Base-by-base conservation (phyloP, 2,113 vertebrate genomes). In the Actenoides lindsayi region DNA sequence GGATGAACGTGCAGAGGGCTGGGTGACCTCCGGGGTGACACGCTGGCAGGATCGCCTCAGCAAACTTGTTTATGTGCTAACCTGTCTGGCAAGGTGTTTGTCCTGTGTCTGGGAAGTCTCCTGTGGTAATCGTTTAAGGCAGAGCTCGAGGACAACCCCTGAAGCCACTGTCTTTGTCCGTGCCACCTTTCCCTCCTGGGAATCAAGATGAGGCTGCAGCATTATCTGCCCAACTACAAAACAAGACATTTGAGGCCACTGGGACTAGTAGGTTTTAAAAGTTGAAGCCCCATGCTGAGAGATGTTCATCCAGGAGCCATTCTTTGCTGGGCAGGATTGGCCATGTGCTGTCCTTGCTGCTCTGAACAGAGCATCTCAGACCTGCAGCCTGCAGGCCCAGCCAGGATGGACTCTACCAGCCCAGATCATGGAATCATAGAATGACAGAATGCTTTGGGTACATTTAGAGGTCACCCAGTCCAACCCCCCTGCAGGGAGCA, bases 181-280 rank as follows among this genome's bases (percentile, higher is more conserved):
- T 20, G 24, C 23, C 23, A 35, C 24, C 19, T 71, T 70, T 80
- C n/a, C 42, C 44, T 33, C 46, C 71, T 12, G 37, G 81, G 56
- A 79, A 3, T 17, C 60, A 11, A 15, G 44, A 13, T 41, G 41
- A 41, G 41, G 44, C 44, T 46, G 2, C 41, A 41, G 41, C 41
- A 13, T 31, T 31, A 16, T 65, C 41, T 63, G 50, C 31, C 56
- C 0, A 0, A 9, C 54, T 44, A 27, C 4, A 7, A 50, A 37
- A 21, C 7, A 2, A 44, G 15, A 5, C 4, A 0, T 54, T 8
- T 39, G 74, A 41, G 60, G n/a, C 57, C 18, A 4, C 28, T 9
- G 35, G 81, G 50, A 21, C 2, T 25, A 37, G 89, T 21, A 5
- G 14, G 31, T 35, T 44, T 62, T 70, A 50, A 24, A 41, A 67